A percentile compares a stretch with the other conserved stretches of the same genome.
Conservation (phyloP, 2,113 vertebrate genomes). For the Perca flavescens region DNA sequence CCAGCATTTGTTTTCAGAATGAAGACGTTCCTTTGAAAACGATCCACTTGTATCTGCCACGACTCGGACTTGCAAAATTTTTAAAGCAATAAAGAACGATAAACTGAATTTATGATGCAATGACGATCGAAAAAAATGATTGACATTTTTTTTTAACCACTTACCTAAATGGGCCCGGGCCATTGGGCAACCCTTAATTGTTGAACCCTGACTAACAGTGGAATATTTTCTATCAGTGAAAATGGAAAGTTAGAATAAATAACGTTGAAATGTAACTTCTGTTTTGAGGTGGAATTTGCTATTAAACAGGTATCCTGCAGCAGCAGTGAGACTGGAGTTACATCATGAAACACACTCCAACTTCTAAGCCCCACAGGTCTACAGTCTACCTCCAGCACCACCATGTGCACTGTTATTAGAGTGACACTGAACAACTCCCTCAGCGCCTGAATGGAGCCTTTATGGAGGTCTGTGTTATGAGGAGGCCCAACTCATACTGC, state of each 20-base stretch:
- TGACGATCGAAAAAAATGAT: too few relatives aligned
- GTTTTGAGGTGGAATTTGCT: slow-evolving; percentile 16
- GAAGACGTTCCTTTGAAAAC: too few relatives aligned
- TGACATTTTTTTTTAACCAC: too few relatives aligned
- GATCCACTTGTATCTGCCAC: too few relatives aligned
- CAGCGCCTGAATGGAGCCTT: slow-evolving; percentile 71
- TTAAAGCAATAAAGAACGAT: too few relatives aligned
- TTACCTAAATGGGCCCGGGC: too few relatives aligned
- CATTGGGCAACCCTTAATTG: too few relatives aligned
- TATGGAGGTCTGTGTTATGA: slow-evolving; percentile 67
- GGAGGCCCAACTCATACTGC: slow-evolving; percentile 36
- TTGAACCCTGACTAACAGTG: too few relatives aligned
- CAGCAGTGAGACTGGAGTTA: slow-evolving; percentile 24
- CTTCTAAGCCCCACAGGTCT: slow-evolving; percentile 32
- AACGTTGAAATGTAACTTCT: not conserved
- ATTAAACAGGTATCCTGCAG: not conserved
- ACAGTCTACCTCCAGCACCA: slow-evolving; percentile 26
- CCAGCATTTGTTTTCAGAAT: too few relatives aligned
- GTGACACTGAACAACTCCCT: slow-evolving; percentile 49
- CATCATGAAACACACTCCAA: slow-evolving; percentile 22
- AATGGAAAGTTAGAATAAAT: not conserved
- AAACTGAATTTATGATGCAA: too few relatives aligned
- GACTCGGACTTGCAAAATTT: too few relatives aligned
- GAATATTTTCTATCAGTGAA: not conserved
- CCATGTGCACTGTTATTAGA: slow-evolving; percentile 50